Conservation (phyloP, 2,888 invertebrate species). For the Petrolisthes manimaculis region DNA sequence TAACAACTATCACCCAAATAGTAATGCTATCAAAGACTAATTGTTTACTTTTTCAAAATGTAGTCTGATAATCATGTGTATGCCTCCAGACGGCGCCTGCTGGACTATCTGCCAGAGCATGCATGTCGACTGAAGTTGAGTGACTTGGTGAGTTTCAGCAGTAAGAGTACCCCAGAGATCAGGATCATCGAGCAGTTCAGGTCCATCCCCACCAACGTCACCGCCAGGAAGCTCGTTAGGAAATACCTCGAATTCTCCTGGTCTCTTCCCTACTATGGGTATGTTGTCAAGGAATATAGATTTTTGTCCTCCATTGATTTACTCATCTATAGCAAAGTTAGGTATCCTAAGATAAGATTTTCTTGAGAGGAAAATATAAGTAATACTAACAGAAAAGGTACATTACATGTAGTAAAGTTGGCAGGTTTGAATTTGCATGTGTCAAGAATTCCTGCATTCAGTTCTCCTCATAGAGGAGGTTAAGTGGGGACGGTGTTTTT, state of each 20-base stretch:
- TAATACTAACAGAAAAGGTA: too few relatives aligned
- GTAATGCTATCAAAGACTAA: background rate
- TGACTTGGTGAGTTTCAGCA: conserved; percentile 70
- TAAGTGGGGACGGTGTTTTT: too few relatives aligned
- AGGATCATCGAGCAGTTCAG: conserved; percentile 84
- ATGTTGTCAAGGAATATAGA: conserved; percentile 66
- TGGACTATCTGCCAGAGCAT: conserved; percentile 83
- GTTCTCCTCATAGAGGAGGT: too few relatives aligned
- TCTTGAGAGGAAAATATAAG: too few relatives aligned
- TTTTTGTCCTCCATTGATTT: background rate
- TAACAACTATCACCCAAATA: too few relatives aligned
- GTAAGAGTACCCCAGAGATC: conserved; percentile 79
- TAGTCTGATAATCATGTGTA: background rate
- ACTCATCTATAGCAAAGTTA: too few relatives aligned
- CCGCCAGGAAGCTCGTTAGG: conserved; percentile 84
- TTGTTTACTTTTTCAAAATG: background rate
- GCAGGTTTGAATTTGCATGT: too few relatives aligned
- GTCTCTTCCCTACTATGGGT: conserved; percentile 92
- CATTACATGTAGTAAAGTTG: too few relatives aligned
- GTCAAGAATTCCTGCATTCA: too few relatives aligned
- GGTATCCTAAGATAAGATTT: too few relatives aligned
- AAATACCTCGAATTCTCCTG: conserved; percentile 93
- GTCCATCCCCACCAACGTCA: conserved; percentile 81
- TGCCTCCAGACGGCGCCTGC: conserved; percentile 78
- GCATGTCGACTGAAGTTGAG: conserved; percentile 75